Evolutionary conservation across 1,140 invertebrate genomes (phyloP).

Genomic region (Cherax quadricarinatus): DNA sequence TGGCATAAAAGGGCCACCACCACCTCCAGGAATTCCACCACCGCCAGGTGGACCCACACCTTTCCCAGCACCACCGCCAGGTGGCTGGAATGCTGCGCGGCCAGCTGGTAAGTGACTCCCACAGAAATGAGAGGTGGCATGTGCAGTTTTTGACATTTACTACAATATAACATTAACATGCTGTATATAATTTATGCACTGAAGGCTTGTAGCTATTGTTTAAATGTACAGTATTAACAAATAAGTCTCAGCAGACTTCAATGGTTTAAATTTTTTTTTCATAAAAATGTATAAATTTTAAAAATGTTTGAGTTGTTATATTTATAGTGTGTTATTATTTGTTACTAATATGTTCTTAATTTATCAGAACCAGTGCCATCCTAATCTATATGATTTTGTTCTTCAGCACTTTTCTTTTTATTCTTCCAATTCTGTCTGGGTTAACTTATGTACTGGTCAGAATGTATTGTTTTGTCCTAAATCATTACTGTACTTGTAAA

Average conservation of each 20-base stretch:
- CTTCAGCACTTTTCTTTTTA: not conserved
- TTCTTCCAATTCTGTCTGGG: not conserved
- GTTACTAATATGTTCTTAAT: not conserved
- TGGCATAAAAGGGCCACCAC: conserved; percentile 66
- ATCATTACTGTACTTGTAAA: not conserved
- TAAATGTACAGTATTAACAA: not conserved
- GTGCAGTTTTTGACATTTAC: not conserved
- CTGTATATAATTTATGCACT: not conserved
- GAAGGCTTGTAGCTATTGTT: not conserved
- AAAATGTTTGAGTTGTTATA: not conserved
- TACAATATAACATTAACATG: not conserved
- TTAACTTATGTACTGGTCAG: not conserved
- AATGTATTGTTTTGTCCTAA: not conserved
- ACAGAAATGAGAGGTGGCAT: not conserved
- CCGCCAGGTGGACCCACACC: conserved; percentile 74
- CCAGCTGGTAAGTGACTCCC: conserved; percentile 76
- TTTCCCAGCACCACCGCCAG: conserved; percentile 77
- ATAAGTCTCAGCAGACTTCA: not conserved
- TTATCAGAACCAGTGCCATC: conserved; percentile 5
- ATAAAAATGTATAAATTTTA: not conserved
- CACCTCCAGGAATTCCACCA: conserved; percentile 72
- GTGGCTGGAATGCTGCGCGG: conserved; percentile 83
- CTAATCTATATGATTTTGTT: not conserved
- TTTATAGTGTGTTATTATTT: not conserved
- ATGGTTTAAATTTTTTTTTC: not conserved